phyloP scores from a whole-genome alignment of 2,797 vertebrate species.

The Crenichthys baileyi region DNA sequence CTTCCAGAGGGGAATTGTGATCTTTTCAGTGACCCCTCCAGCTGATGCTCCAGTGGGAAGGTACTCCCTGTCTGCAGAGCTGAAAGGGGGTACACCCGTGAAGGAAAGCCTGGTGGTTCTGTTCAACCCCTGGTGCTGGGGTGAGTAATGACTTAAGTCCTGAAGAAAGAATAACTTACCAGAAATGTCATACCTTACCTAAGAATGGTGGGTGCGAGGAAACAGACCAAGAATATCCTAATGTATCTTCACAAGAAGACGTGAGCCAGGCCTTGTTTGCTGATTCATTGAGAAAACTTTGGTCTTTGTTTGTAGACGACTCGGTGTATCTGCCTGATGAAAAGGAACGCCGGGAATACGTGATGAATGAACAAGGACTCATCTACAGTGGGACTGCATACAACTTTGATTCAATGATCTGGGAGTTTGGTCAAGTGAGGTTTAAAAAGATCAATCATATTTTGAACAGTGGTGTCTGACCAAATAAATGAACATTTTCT shows the following conservation, averaged over 20 bases:
- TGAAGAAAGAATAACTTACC: background rate
- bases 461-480: no score
- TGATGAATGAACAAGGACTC: background rate
- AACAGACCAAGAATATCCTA: background rate
- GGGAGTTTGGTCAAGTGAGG: slow-evolving; percentile 1
- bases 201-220: background rate
- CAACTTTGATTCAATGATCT: background rate
- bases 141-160: background rate
- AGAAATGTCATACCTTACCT: background rate
- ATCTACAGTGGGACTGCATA: background rate
- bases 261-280: background rate
- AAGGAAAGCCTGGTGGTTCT: slow-evolving; percentile 5
- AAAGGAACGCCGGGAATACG: background rate
- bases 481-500: background rate
- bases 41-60: background rate
- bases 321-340: background rate
- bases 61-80: background rate
- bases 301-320: background rate
- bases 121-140: background rate
- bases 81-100: background rate
- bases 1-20: background rate
- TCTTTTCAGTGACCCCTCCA: background rate
- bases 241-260: no score
- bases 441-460: background rate
- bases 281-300: background rate